Base-by-base conservation (phyloP, 2,113 vertebrate species). In the Entomyzon cyanotis region DNA sequence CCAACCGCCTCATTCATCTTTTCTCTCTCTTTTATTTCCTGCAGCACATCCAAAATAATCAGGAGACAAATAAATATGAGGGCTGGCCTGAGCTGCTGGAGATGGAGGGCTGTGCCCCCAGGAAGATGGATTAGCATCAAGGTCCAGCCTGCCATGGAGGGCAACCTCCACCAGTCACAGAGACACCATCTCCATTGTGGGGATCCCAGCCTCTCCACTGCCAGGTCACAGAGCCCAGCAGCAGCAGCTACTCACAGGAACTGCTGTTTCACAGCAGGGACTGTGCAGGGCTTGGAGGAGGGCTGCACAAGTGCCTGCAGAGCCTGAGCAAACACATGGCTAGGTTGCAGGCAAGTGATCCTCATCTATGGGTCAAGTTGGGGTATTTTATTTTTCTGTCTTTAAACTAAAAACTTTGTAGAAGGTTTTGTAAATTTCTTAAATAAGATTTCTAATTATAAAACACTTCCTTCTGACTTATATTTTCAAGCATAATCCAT, bases 81-180 rank as follows among this genome's bases (percentile, higher is more conserved):
- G 98, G 96, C n/a, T 99, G 99, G 99, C 99, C 99, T 1, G 98
- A 97, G 67, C 37, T 98, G 59, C 93, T 98, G 82, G 98, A 99
- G 90, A 65, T 99, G 87, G 94, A 97, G 50, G 99, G 99, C 95
- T 99, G 99, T 23, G 93, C 98, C 75, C 98, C 98, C 59, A 94
- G 19, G 80, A 98, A 98, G 95, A 46, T 88, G 9, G 46, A 93
- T 10, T 98, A 98, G 84, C 53, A 67, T 6, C 37, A 23, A 78
- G 19, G 7, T 47, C n/a, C 65, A 93, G 90, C 35, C 69, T 81
- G 50, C 25, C 25, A 77, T 0, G 1, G 41, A 74, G 46, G 50
- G 5, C 4, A 86, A 49, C 37, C 24, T 44, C 75, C 56, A 58
- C 24, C 68, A 46, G n/a, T 25, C 37, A 53, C 59, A 42, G 42